A percentile compares a stretch with the other conserved stretches of the same genome.
These are phyloP conservation scores for Diarsia mendica DNA, from an alignment of 2,888 invertebrate genomes.

Conservation along the genomic window DNA sequence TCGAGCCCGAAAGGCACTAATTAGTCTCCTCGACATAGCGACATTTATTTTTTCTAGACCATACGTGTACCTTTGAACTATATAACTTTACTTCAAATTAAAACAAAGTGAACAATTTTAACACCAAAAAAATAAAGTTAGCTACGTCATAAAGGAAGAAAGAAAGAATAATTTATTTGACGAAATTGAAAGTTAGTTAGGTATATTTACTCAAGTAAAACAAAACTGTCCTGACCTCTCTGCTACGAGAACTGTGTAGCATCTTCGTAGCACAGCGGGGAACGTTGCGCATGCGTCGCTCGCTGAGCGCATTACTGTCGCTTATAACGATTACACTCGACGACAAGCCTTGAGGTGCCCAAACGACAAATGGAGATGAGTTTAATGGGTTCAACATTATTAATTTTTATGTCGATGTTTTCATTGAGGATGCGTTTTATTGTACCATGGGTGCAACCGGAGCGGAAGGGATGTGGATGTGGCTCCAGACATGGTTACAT, in stretches of 20 bases:
- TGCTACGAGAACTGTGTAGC: conserved; percentile 36
- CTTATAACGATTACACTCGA: conserved; percentile 40
- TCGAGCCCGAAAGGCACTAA: too few relatives aligned
- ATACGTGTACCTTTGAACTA: too few relatives aligned
- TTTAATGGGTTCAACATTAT: conserved; percentile 30
- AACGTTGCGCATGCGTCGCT: conserved; percentile 31
- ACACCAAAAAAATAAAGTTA: too few relatives aligned
- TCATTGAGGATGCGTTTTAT: conserved; percentile 33
- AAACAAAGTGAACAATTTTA: too few relatives aligned
- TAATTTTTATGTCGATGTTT: conserved; percentile 54
- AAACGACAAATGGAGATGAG: conserved; percentile 54
- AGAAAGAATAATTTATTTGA: not conserved
- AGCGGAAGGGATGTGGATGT: too few relatives aligned
- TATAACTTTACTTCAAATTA: too few relatives aligned
- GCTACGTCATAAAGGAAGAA: not conserved
- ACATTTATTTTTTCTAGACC: too few relatives aligned
- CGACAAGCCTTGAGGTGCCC: conserved; percentile 57
- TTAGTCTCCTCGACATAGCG: too few relatives aligned
- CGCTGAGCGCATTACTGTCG: conserved; percentile 32
- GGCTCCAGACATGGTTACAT: too few relatives aligned
- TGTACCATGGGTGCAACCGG: too few relatives aligned
- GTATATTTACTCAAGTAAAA: not conserved
- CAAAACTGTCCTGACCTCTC: not conserved
- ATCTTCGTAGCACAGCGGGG: conserved; percentile 54
- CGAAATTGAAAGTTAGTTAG: conserved; percentile 30